Percentiles rank a stretch among this genome's conserved stretches.
Conservation (phyloP, 2,888 invertebrate genomes). For the Phyllotreta striolata region DNA sequence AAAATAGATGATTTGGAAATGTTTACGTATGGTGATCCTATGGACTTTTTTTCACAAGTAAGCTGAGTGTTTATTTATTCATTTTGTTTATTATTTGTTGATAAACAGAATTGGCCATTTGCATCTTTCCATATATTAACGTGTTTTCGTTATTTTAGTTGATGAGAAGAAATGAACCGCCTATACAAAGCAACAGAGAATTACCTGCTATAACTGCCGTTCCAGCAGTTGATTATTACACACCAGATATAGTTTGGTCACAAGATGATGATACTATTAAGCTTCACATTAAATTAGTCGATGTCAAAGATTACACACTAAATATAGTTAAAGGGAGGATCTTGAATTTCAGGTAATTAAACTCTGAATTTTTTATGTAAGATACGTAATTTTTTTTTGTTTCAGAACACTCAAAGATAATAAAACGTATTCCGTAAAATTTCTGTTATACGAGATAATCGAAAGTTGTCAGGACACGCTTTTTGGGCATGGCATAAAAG, state of each 20-base stretch:
- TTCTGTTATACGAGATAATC: constrained; percentile 51
- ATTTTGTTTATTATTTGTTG: too few relatives aligned
- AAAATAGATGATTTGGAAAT: constrained; percentile 36
- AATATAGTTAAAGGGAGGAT: constrained; percentile 47
- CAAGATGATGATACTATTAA: constrained; percentile 51
- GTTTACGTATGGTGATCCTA: constrained; percentile 25
- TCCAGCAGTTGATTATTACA: constrained; percentile 46
- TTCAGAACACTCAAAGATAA: constrained; percentile 48
- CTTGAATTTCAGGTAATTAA: constrained; percentile 52
- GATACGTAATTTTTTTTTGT: constrained; percentile 35
- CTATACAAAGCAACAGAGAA: constrained; percentile 16
- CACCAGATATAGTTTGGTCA: constrained; percentile 56
- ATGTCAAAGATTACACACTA: constrained; percentile 48
- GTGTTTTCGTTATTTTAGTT: neutral
- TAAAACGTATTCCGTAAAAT: constrained; percentile 49
- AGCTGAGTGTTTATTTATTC: neutral
- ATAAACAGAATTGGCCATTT: too few relatives aligned
- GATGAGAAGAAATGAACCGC: neutral
- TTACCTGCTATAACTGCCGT: constrained; percentile 45
- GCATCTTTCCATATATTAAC: neutral
- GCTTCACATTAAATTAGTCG: constrained; percentile 50
- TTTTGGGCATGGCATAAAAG: constrained; percentile 48
- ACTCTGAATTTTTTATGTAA: neutral
- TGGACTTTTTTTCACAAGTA: constrained; percentile 32
- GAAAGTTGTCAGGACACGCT: constrained; percentile 47